Evolutionary conservation across 1,140 invertebrate species (phyloP).

Genomic region (Leptestheria dahalacensis): DNA sequence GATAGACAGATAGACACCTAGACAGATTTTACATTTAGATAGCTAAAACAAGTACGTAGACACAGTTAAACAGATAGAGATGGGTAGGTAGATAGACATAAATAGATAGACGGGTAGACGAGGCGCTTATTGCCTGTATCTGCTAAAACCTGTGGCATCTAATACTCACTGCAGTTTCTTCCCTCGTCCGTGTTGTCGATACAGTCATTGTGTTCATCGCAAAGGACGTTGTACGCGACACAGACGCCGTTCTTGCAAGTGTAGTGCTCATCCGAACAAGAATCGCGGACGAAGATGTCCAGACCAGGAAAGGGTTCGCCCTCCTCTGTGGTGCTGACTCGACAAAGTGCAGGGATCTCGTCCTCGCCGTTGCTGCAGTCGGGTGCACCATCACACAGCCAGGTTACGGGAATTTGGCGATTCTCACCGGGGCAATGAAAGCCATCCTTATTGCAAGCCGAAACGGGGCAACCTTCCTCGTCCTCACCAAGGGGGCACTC

Average conservation of each 20-base stretch:
- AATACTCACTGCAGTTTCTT: slow-evolving; percentile 36
- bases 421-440: slow-evolving; percentile 31
- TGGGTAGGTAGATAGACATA: too few species aligned
- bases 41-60: too few species aligned
- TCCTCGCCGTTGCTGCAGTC: slow-evolving; percentile 9
- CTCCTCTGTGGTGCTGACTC: not conserved
- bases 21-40: too few species aligned
- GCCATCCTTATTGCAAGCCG: slow-evolving; percentile 26
- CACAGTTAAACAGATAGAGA: too few species aligned
- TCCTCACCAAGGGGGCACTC: slow-evolving; percentile 6
- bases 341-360: not conserved
- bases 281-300: slow-evolving; percentile 33
- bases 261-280: slow-evolving; percentile 66
- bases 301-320: not conserved
- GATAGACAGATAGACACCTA: too few species aligned
- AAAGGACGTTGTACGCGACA: slow-evolving; percentile 50
- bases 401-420: slow-evolving; percentile 32
- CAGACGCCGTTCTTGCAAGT: slow-evolving; percentile 80
- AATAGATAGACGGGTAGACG: too few species aligned
- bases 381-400: slow-evolving; percentile 35
- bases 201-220: slow-evolving; percentile 52
- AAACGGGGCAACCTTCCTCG: slow-evolving; percentile 3
- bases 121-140: not conserved
- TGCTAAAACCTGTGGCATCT: not conserved
- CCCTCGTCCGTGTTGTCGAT: slow-evolving; percentile 53